Evolutionary conservation across 2,888 invertebrate species (phyloP).

Genomic region (Frankliniella fusca): DNA sequence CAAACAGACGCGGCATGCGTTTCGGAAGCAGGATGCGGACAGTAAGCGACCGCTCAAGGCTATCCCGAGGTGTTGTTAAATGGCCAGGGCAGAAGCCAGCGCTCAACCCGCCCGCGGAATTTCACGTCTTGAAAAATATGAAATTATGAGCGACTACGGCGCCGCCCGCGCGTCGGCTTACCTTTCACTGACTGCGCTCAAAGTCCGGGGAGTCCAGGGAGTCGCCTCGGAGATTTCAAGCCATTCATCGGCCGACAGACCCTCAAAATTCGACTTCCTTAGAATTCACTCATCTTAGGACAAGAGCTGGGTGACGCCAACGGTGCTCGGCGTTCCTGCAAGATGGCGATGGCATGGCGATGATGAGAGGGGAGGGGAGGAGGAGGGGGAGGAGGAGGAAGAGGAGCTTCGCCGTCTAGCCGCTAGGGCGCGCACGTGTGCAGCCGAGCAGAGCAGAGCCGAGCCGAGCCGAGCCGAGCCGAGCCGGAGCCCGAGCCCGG

Average conservation of each 20-base stretch:
- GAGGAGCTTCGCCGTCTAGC: neutral
- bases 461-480: neutral
- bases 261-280: conserved; percentile 3
- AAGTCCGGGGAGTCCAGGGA: neutral
- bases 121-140: neutral
- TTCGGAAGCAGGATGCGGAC: neutral
- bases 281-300: conserved; percentile 15
- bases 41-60: neutral
- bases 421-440: neutral
- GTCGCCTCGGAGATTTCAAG: neutral
- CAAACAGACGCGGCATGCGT: neutral
- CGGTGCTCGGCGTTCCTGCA: conserved; percentile 16
- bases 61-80: conserved; percentile 12
- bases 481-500: neutral
- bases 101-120: neutral
- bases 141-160: neutral
- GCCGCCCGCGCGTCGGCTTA: neutral
- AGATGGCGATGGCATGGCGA: conserved; percentile 16
- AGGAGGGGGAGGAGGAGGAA: neutral
- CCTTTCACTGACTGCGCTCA: neutral
- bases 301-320: conserved; percentile 24
- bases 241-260: neutral
- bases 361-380: neutral
- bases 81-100: neutral
- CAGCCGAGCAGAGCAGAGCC: conserved; percentile 4